A percentile compares a stretch with the other conserved stretches of the same genome.
Evolutionary conservation across 2,888 invertebrate genomes (phyloP).

Genomic region (Melipona bicolor): DNA sequence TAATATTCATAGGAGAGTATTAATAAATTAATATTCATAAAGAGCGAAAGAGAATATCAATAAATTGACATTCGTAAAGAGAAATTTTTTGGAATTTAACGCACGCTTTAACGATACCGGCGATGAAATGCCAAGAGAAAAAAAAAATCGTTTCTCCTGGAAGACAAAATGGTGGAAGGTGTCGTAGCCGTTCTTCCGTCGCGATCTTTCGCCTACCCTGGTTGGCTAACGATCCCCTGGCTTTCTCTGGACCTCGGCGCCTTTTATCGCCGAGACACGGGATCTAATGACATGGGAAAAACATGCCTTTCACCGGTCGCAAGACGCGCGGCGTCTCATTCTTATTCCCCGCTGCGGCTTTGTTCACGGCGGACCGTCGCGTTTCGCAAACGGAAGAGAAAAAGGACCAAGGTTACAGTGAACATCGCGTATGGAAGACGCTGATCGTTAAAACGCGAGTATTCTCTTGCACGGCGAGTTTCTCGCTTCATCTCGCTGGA

Average conservation of each 20-base stretch:
- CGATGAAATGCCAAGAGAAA: too few relatives aligned
- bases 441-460: neutral
- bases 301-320: slow-evolving; percentile 34
- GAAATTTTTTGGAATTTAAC: too few relatives aligned
- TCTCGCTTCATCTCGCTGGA: neutral
- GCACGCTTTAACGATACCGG: too few relatives aligned
- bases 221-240: slow-evolving; percentile 11
- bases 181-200: neutral
- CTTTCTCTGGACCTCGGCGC: neutral
- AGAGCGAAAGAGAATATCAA: too few relatives aligned
- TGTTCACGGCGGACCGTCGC: slow-evolving; percentile 1
- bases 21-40: too few relatives aligned
- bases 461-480: neutral
- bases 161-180: slow-evolving; percentile 1
- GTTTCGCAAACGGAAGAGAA: neutral
- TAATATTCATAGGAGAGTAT: too few relatives aligned
- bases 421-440: neutral
- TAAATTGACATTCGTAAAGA: too few relatives aligned
- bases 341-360: slow-evolving; percentile 20
- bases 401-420: neutral
- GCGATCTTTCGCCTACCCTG: slow-evolving; percentile 2
- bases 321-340: slow-evolving; percentile 42
- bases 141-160: neutral
- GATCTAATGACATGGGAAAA: slow-evolving; percentile 67
- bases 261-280: slow-evolving; percentile 28